Evolutionary conservation across 2,113 vertebrate genomes (phyloP).

Genomic region (Chauna torquata): DNA sequence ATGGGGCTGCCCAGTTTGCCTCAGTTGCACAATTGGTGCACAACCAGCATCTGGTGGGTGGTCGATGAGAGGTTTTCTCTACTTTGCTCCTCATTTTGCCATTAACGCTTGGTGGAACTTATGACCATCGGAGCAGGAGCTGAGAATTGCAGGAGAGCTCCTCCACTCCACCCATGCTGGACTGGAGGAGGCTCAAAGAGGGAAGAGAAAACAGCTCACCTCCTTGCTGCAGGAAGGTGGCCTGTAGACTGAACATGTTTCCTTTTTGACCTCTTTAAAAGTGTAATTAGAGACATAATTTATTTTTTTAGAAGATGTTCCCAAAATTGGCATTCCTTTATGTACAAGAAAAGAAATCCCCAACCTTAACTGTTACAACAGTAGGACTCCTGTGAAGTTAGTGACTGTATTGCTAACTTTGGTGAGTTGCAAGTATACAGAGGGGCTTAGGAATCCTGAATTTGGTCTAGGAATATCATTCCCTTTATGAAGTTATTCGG

Average conservation of each 20-base stretch:
- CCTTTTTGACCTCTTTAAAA: not conserved
- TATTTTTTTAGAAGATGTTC: not conserved
- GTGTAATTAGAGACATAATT: not conserved
- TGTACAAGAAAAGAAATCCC: not conserved
- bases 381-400: not conserved
- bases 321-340: not conserved
- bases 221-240: not conserved
- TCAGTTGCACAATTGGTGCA: not conserved
- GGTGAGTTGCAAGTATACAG: not conserved
- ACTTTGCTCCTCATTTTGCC: not conserved
- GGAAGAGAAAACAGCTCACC: not conserved
- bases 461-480: not conserved
- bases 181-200: not conserved
- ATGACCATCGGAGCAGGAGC: fast-evolving
- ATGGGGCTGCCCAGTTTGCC: not conserved
- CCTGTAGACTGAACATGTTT: not conserved
- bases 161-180: fast-evolving
- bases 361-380: not conserved
- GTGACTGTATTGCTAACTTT: not conserved
- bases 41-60: not conserved
- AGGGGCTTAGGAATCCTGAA: not conserved
- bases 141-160: not conserved
- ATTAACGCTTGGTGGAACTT: not conserved
- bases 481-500: not conserved
- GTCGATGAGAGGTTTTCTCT: not conserved